These are phyloP conservation scores for Hermetia illucens DNA, from an alignment of 1,140 invertebrate genomes.

Conservation along the genomic window DNA sequence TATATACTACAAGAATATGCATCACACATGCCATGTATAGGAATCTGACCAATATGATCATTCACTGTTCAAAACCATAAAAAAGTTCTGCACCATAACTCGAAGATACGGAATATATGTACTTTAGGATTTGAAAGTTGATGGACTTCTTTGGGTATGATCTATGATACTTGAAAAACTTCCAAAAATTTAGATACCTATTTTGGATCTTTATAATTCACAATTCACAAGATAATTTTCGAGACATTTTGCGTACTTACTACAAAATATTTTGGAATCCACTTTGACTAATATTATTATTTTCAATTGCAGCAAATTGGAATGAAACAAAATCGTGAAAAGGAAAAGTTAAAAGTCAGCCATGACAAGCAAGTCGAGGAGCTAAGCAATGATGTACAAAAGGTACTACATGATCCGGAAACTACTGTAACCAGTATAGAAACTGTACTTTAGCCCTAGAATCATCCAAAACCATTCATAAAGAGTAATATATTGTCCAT, in stretches of 20 bases:
- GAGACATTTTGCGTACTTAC: neutral
- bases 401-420: slow-evolving; percentile 40
- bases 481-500: neutral
- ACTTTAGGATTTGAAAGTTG: too few species aligned
- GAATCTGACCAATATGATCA: too few species aligned
- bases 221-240: neutral
- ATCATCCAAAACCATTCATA: too few species aligned
- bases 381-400: slow-evolving; percentile 79
- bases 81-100: too few species aligned
- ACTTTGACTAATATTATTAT: slow-evolving; percentile 5
- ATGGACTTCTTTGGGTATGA: too few species aligned
- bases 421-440: slow-evolving; percentile 31
- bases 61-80: too few species aligned
- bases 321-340: slow-evolving; percentile 85
- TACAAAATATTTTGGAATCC: neutral
- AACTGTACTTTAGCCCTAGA: slow-evolving; percentile 24
- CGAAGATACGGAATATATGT: too few species aligned
- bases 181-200: too few species aligned
- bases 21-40: too few species aligned
- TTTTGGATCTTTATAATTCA: too few species aligned
- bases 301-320: slow-evolving; percentile 44
- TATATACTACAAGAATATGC: too few species aligned
- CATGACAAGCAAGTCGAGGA: slow-evolving; percentile 89
- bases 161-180: too few species aligned
- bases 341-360: slow-evolving; percentile 80